phyloP scores from a whole-genome alignment of 1,140 invertebrate species.

The Trichomalopsis sarcophagae region DNA sequence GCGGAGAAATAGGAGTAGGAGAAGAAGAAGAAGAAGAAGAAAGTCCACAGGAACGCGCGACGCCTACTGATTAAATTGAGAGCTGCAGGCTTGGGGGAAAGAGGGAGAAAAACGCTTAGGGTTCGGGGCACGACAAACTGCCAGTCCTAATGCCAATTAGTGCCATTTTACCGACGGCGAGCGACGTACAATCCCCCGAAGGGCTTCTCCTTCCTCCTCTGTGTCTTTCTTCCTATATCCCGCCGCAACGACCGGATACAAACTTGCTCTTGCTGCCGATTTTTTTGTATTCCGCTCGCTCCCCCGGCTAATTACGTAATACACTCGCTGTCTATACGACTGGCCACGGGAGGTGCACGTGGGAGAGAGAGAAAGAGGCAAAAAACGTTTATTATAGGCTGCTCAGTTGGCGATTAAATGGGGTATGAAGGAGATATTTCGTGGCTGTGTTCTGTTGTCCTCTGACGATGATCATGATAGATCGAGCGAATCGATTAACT shows the following conservation, averaged over 20 bases:
- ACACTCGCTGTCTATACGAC: neutral
- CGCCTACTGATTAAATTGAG: conserved; percentile 49
- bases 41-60: conserved; percentile 34
- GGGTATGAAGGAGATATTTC: too few relatives aligned
- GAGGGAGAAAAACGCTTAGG: conserved; percentile 48
- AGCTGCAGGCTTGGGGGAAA: conserved; percentile 8
- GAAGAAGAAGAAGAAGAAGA: conserved; percentile 47
- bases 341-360: neutral
- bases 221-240: conserved; percentile 13
- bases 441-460: too few relatives aligned
- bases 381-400: neutral
- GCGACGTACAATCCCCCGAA: conserved; percentile 48
- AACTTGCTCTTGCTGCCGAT: conserved; percentile 17
- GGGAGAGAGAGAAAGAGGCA: neutral
- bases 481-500: too few relatives aligned
- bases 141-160: conserved; percentile 74
- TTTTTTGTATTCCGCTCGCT: conserved; percentile 44
- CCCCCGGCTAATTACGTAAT: conserved; percentile 37
- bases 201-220: conserved; percentile 53
- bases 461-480: too few relatives aligned
- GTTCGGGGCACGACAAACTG: conserved; percentile 68
- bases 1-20: conserved; percentile 34
- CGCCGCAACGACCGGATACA: neutral
- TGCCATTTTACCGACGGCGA: conserved; percentile 66
- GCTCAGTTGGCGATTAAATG: neutral